phyloP scores from a whole-genome alignment of 2,888 invertebrate genomes.

The Eupithecia exiguata region DNA sequence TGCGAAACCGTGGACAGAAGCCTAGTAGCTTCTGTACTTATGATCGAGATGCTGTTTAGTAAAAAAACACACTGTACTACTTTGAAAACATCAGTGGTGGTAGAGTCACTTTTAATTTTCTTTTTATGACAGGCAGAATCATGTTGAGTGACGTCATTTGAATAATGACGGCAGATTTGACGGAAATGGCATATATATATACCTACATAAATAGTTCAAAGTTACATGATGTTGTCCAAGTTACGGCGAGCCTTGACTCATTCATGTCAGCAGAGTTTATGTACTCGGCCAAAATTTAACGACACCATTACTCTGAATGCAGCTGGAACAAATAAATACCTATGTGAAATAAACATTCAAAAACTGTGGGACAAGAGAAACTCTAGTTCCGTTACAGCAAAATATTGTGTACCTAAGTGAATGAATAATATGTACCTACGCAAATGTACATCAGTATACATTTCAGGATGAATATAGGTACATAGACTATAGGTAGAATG shows the following conservation, averaged over 20 bases:
- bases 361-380: neutral
- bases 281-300: neutral
- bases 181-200: no score
- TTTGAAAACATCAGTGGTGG: no score
- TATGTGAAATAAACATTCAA: neutral
- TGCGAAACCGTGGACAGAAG: no score
- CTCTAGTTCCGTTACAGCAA: neutral
- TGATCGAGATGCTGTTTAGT: no score
- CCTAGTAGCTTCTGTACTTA: no score
- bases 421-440: neutral
- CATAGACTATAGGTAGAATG: conserved; percentile 1
- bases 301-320: neutral
- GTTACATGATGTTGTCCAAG: neutral
- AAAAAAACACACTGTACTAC: no score
- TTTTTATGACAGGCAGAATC: neutral
- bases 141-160: no score
- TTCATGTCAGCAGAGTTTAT: neutral
- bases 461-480: no score
- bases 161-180: no score
- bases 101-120: no score
- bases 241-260: neutral
- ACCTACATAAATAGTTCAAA: no score
- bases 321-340: neutral
- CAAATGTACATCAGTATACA: no score
- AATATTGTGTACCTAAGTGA: neutral